A percentile compares a stretch with the other conserved stretches of the same genome.
Conservation (phyloP, 2,113 vertebrate species). For the Rhabdornis inornatus region DNA sequence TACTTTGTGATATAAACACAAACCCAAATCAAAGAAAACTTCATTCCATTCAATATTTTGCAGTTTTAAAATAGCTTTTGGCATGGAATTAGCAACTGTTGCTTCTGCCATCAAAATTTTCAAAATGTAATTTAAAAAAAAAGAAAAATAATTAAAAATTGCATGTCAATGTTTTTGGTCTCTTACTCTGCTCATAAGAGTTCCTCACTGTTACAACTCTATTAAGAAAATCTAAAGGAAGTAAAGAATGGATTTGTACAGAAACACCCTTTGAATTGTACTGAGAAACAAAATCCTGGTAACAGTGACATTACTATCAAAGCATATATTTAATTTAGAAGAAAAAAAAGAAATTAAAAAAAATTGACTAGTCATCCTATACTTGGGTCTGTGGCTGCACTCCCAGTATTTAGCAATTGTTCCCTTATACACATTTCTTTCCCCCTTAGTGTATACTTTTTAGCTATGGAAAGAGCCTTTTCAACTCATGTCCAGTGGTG, state of each 20-base stretch:
- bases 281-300: not conserved
- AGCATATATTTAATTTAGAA: not conserved
- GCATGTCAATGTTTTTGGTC: not conserved
- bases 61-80: not conserved
- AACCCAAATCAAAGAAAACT: not conserved
- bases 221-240: not conserved
- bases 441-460: not conserved
- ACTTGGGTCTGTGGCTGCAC: not conserved
- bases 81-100: not conserved
- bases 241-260: not conserved
- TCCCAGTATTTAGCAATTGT: not conserved
- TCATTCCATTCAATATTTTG: not conserved
- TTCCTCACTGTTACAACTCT: not conserved
- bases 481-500: not conserved
- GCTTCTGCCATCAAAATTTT: not conserved
- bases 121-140: not conserved
- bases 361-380: rapidly evolving
- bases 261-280: not conserved
- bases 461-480: not conserved
- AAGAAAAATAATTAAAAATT: not conserved
- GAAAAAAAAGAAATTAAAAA: too few relatives aligned
- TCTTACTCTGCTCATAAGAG: not conserved
- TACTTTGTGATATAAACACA: not conserved
- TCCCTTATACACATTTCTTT: not conserved
- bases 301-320: not conserved